These are phyloP conservation scores for Anas acuta DNA, from an alignment of 2,797 vertebrate species.

Conservation along the genomic window DNA sequence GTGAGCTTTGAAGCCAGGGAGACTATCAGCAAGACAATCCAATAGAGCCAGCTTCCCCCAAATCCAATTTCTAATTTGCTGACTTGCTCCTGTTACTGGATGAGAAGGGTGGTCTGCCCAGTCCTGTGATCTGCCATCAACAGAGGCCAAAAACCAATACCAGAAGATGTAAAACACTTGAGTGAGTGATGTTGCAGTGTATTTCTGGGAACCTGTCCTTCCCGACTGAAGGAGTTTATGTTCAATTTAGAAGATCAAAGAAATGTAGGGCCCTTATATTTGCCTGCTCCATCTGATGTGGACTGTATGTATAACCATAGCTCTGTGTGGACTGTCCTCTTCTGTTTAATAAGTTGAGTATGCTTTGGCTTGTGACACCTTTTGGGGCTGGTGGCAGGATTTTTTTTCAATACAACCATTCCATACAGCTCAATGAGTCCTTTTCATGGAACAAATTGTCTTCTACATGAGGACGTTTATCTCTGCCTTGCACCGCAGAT, in stretches of 20 bases:
- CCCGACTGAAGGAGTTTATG: not conserved
- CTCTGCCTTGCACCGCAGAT: not conserved
- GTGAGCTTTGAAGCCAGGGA: constrained; percentile 36
- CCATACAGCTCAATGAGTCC: not conserved
- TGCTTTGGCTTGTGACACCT: not conserved
- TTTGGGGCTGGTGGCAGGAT: not conserved
- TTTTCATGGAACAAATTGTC: not conserved
- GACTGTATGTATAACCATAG: not conserved
- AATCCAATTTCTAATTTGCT: not conserved
- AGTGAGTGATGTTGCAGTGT: not conserved
- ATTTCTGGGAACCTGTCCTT: not conserved
- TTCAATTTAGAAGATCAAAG: not conserved
- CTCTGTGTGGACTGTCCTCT: not conserved
- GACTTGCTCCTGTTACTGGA: not conserved
- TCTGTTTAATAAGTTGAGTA: not conserved
- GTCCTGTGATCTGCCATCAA: not conserved
- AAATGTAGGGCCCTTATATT: not conserved
- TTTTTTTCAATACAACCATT: too few species aligned
- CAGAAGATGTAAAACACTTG: not conserved
- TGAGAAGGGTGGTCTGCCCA: not conserved
- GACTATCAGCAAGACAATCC: not conserved
- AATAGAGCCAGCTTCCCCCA: not conserved
- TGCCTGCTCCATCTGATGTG: not conserved
- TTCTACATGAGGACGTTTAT: not conserved
- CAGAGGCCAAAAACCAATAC: fast-evolving